Percentiles rank a stretch among this genome's conserved stretches.
phyloP scores from a whole-genome alignment of 2,888 invertebrate genomes.

The Rhingia campestris region DNA sequence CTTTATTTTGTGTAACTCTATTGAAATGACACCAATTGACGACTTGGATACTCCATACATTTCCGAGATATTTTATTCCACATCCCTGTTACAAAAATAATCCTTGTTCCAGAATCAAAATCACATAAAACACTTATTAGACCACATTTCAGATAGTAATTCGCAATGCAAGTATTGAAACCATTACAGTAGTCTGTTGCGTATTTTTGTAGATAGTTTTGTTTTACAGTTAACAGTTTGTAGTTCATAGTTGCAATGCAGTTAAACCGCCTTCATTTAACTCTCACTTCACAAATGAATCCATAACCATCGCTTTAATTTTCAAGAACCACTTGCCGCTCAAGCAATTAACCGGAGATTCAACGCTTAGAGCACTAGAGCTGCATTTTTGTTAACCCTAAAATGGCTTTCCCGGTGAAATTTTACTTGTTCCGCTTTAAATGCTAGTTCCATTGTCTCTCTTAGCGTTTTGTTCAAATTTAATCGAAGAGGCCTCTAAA shows the following conservation, averaged over 20 bases:
- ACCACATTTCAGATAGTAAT: too few species aligned
- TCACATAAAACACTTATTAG: too few species aligned
- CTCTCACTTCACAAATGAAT: not conserved
- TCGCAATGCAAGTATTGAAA: too few species aligned
- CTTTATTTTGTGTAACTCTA: too few species aligned
- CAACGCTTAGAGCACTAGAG: conserved; percentile 30
- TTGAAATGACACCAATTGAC: too few species aligned
- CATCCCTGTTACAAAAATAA: too few species aligned
- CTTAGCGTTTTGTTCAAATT: conserved; percentile 48
- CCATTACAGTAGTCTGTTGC: too few species aligned
- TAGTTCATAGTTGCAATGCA: not conserved
- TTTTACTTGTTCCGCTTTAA: conserved; percentile 69
- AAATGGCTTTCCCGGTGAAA: conserved; percentile 35
- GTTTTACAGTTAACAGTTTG: not conserved
- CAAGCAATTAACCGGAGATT: conserved; percentile 51
- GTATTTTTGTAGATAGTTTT: too few species aligned
- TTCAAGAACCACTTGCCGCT: not conserved
- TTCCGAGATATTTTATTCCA: too few species aligned
- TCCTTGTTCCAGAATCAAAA: too few species aligned
- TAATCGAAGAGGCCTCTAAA: not conserved
- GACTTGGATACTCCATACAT: too few species aligned
- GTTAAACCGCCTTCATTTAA: not conserved
- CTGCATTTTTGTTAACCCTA: conserved; percentile 6
- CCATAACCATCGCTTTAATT: conserved; percentile 22
- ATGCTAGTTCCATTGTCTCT: conserved; percentile 56